Evolutionary conservation across 2,113 vertebrate species (phyloP).

Genomic region (Xenopus borealis): DNA sequence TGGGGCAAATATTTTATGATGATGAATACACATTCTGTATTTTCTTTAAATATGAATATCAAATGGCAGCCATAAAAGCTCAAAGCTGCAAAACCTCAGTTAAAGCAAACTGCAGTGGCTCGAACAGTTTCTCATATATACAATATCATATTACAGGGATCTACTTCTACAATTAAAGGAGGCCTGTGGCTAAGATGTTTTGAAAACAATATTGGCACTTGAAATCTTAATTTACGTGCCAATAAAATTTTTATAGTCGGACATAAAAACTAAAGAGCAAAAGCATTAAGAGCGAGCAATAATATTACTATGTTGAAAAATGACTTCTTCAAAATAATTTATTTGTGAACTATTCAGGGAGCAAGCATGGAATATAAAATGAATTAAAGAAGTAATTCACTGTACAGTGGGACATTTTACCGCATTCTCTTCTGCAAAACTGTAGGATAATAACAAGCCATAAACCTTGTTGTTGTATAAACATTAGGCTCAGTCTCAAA

Average conservation of each 20-base stretch:
- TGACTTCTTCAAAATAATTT: conserved; percentile 54
- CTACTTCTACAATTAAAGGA: conserved; percentile 54
- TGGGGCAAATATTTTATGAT: too few species aligned
- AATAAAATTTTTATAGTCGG: conserved; percentile 57
- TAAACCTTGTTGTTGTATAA: not conserved
- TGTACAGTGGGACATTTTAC: conserved; percentile 17
- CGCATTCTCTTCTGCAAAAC: conserved; percentile 18
- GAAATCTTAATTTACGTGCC: conserved; percentile 63
- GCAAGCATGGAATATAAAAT: conserved; percentile 34
- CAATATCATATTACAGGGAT: conserved; percentile 14
- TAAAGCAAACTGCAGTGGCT: conserved; percentile 54
- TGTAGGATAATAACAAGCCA: conserved; percentile 1
- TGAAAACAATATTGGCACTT: conserved; percentile 59
- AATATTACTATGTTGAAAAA: conserved; percentile 56
- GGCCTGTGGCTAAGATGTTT: conserved; percentile 52
- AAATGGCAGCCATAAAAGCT: not conserved
- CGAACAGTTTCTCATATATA: conserved; percentile 51
- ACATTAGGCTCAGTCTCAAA: not conserved
- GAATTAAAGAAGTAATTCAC: conserved; percentile 33
- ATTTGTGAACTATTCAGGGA: conserved; percentile 41
- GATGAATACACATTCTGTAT: not conserved
- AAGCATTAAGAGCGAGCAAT: conserved; percentile 52
- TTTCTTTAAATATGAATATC: not conserved
- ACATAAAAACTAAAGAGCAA: conserved; percentile 56
- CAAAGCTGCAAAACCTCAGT: not conserved